A percentile compares a stretch with the other conserved stretches of the same genome.
phyloP scores from a whole-genome alignment of 2,888 invertebrate genomes.

The Stenurella melanura region DNA sequence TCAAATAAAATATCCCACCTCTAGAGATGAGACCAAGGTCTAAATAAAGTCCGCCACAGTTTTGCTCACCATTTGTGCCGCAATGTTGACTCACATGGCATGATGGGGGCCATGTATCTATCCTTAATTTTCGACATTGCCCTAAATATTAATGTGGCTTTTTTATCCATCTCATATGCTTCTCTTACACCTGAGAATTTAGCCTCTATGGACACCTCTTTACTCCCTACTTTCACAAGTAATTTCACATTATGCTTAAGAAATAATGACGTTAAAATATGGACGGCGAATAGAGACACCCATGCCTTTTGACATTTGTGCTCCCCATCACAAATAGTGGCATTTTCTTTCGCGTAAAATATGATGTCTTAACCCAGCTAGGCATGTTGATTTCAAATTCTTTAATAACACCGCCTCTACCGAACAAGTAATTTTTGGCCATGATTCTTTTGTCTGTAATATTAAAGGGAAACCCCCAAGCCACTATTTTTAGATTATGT shows the following conservation, averaged over 20 bases:
- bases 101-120: conserved; percentile 45
- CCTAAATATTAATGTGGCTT: conserved; percentile 44
- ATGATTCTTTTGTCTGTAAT: no score
- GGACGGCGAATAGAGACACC: no score
- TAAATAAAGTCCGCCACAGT: conserved; percentile 50
- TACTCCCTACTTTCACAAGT: background rate
- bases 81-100: conserved; percentile 52
- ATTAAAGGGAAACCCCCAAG: no score
- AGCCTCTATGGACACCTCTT: background rate
- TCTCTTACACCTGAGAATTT: conserved; percentile 31
- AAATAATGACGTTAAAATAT: background rate
- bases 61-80: conserved; percentile 42
- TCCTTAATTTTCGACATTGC: conserved; percentile 48
- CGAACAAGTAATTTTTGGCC: no score
- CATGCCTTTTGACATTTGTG: no score
- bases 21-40: conserved; percentile 34
- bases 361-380: no score
- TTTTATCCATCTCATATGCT: conserved; percentile 46
- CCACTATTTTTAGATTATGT: no score
- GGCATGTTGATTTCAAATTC: no score
- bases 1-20: conserved; percentile 39
- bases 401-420: no score
- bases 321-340: no score
- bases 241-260: conserved; percentile 1
- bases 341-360: no score